Base-by-base conservation (phyloP, 2,113 vertebrate genomes). In the Amblyopsis rosae region DNA sequence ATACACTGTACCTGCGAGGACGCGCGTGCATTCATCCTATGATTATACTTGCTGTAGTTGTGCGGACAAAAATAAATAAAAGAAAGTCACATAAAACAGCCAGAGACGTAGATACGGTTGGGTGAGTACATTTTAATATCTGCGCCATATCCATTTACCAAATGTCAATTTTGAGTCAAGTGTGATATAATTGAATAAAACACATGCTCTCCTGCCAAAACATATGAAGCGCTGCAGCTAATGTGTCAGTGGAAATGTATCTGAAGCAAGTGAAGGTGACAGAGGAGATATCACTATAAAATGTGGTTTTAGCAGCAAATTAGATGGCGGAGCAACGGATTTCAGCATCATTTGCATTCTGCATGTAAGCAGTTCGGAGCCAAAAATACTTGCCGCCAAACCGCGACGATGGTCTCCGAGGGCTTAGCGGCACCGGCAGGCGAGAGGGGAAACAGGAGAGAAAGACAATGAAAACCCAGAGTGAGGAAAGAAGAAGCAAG, bases 381-480 rank as follows among this genome's bases (percentile, higher is more conserved):
- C 90, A 91, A 88, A 89, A 91, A 88, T 87, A 90, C 85, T 91
- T 86, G 83, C 83, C 83, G 72, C 83, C 78, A 85, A 81, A 87
- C 83, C 82, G 78, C 83, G 75, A 85, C 53, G 58, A 78, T 67
- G 51, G 76, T 88, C 87, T 89, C 85, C 3, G 64, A 81, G 81
- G 83, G 86, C 74, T 86, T 73, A 79, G 66, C 76, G 75, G 76
- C 76, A 73, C 69, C 74, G 59, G 62, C 61, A 70, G 69, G 73
- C 12, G 19, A 76, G 71, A 78, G 73, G 0, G 32, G 46, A 72
- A 77, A 69, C 9, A 59, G 62, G 56, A 63, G 76, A 60, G 67
- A 60, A 82, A 81, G 72, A 86, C 77, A 87, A 85, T 82, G 63
- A 61, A 79, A 77, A 65, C 56, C 59, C 62, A 75, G 69, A 47